phyloP scores from a whole-genome alignment of 2,888 invertebrate genomes.

The Meiosimyza decipiens region DNA sequence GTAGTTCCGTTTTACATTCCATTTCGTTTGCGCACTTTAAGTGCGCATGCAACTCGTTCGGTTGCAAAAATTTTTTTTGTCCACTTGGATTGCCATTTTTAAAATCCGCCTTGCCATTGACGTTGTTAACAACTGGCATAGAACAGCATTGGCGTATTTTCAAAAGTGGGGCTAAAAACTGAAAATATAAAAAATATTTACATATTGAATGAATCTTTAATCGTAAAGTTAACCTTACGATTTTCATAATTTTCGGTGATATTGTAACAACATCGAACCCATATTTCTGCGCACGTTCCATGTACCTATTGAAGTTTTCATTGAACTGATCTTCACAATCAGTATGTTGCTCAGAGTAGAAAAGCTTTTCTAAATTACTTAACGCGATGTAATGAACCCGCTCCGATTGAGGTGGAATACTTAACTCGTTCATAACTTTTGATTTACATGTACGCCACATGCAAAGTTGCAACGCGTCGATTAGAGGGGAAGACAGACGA shows the following conservation, averaged over 20 bases:
- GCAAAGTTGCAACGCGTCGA: constrained; percentile 54
- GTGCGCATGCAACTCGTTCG: constrained; percentile 75
- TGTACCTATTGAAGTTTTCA: constrained; percentile 62
- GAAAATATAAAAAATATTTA: constrained; percentile 19
- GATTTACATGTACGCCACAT: constrained; percentile 78
- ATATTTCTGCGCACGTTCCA: constrained; percentile 36
- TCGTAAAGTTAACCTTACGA: constrained; percentile 39
- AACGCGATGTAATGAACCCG: constrained; percentile 73
- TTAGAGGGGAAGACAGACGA: constrained; percentile 38
- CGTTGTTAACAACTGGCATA: constrained; percentile 71
- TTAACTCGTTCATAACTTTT: constrained; percentile 75
- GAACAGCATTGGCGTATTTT: constrained; percentile 78
- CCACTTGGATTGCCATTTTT: constrained; percentile 60
- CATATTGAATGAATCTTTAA: too few species aligned
- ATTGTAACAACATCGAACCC: constrained; percentile 49
- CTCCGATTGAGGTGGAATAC: constrained; percentile 74
- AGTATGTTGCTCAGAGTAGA: constrained; percentile 74
- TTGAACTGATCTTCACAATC: constrained; percentile 69
- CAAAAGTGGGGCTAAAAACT: constrained; percentile 73
- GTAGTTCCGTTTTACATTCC: constrained; percentile 74
- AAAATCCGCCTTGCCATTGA: constrained; percentile 5
- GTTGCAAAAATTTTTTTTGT: constrained; percentile 69
- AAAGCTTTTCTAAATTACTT: constrained; percentile 79
- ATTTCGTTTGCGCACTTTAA: constrained; percentile 72
- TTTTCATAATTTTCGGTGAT: constrained; percentile 62